Evolutionary conservation across 2,888 invertebrate species (phyloP).

Genomic region (Spisula solida): DNA sequence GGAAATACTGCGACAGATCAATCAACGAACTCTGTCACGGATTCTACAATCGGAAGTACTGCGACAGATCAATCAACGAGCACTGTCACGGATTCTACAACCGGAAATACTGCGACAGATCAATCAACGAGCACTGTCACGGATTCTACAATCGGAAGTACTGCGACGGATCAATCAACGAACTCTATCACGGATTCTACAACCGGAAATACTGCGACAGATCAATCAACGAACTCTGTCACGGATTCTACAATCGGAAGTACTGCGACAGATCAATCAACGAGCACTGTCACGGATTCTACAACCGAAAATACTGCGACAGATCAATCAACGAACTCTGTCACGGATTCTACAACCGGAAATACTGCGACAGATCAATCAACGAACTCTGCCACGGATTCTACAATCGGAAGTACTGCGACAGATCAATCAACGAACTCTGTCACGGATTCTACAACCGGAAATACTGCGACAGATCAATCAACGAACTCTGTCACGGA

Average conservation of each 20-base stretch:
- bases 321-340: background rate
- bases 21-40: no score
- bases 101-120: no score
- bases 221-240: background rate
- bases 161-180: no score
- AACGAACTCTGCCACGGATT: background rate
- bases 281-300: background rate
- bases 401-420: background rate
- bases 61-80: no score
- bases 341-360: background rate
- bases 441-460: background rate
- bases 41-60: no score
- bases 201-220: no score
- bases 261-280: background rate
- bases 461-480: background rate
- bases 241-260: background rate
- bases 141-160: no score
- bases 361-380: no score
- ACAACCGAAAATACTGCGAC: background rate
- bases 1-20: no score
- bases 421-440: background rate
- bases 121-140: no score
- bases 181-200: no score
- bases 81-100: no score
- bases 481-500: background rate